Evolutionary conservation across 2,797 vertebrate species (phyloP), one percentile per base, ranked within the genome.

Genomic region (Rhincodon typus): DNA sequence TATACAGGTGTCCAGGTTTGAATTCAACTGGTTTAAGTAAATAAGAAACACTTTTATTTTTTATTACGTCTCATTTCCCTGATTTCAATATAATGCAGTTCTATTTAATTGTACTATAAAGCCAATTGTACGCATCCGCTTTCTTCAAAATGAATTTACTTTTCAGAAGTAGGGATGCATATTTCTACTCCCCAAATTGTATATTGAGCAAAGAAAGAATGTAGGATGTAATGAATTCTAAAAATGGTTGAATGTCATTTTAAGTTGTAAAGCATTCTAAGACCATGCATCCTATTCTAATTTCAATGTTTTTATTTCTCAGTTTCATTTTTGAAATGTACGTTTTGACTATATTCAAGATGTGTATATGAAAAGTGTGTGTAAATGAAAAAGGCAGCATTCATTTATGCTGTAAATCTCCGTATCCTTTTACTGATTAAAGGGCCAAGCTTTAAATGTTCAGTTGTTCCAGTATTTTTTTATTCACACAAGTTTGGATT

Each of bases 321-420:
- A 95, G 50, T 53, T 95, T 74, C 25, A 53, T 77, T 53, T 77
- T 25, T 95, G 46, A 50, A 77, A 50, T 50, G 42, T 95, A 77
- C 50, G 94, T 46, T 74, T 95, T 95, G 94, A 53, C 25, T 70
- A 15, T 91, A 91, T 15, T 57, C 53, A 66, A 38, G 21, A 4
- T 74, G 69, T 72, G 94, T 95, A 77, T 34, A 77, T 72, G 94
- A 72, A 42, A 93, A 93, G 70, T 95, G 69, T 94, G 46, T 74
- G 27, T 91, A 91, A 91, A 91, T 91, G 88, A 77, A 77, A 74
- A 30, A n/a, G 50, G 46, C 72, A 77, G 70, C 94, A 50, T 95
- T 95, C 30, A 77, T 77, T 34, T 95, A 50, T 72, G 94, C 70
- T 95, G 94, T 95, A 95, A 77, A 95, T 93, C n/a, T 93, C 62